Percentiles rank a stretch among this genome's conserved stretches.
Evolutionary conservation across 2,888 invertebrate genomes (phyloP).

Genomic region (Heliconius ismenius): DNA sequence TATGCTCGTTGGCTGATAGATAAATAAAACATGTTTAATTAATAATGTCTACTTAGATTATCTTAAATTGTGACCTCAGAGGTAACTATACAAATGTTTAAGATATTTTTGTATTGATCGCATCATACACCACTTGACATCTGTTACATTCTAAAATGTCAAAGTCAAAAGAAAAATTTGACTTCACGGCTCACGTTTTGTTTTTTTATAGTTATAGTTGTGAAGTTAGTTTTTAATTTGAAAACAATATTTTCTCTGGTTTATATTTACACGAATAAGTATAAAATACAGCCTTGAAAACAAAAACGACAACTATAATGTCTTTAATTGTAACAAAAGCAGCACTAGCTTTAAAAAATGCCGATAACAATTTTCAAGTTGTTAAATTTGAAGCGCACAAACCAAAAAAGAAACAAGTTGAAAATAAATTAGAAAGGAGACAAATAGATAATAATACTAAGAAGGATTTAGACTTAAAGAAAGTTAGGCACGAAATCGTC

Average conservation of each 20-base stretch:
- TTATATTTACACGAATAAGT: not conserved
- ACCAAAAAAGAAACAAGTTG: slow-evolving; percentile 65
- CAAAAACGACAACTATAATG: slow-evolving; percentile 50
- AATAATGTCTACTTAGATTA: not conserved
- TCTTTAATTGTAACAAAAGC: slow-evolving; percentile 77
- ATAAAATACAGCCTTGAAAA: not conserved
- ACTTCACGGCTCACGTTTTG: not conserved
- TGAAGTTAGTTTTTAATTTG: not conserved
- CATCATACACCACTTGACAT: not conserved
- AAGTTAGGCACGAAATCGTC: slow-evolving; percentile 89
- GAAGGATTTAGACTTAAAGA: slow-evolving; percentile 87
- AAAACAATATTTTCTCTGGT: not conserved
- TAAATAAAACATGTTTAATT: not conserved
- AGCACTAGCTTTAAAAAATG: slow-evolving; percentile 71
- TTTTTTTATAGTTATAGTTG: not conserved
- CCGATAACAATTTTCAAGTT: slow-evolving; percentile 69
- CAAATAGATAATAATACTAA: slow-evolving; percentile 46
- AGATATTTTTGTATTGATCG: not conserved
- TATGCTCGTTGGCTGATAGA: no score
- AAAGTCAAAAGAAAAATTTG: not conserved
- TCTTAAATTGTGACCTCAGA: not conserved
- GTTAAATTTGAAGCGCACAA: slow-evolving; percentile 80
- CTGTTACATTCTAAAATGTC: not conserved
- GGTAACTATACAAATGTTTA: not conserved
- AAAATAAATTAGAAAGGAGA: slow-evolving; percentile 45